A percentile compares a stretch with the other conserved stretches of the same genome.
Evolutionary conservation across 2,888 invertebrate species (phyloP).

Genomic region (Hedychridium roseum): DNA sequence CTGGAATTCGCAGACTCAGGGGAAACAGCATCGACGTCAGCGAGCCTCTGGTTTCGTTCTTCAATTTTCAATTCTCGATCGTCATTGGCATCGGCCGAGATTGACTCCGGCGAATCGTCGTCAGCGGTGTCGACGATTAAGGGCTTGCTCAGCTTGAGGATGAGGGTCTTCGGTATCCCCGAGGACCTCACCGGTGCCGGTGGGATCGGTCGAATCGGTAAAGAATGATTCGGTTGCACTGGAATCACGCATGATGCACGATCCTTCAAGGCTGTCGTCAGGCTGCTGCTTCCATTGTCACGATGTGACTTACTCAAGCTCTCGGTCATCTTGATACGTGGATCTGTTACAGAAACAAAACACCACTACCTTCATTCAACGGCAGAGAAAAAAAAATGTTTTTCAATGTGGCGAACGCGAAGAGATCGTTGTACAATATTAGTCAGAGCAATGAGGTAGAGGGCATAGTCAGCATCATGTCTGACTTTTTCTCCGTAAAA

Average conservation of each 20-base stretch:
- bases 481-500: too few species aligned
- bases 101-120: constrained; percentile 9
- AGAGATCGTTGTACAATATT: too few species aligned
- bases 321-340: constrained; percentile 34
- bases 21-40: too few species aligned
- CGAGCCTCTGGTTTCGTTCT: too few species aligned
- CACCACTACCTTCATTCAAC: too few species aligned
- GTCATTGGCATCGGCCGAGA: background rate
- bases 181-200: constrained; percentile 33
- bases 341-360: too few species aligned
- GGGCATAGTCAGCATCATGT: too few species aligned
- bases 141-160: constrained; percentile 11
- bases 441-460: too few species aligned
- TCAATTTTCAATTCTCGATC: background rate
- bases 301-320: constrained; percentile 26
- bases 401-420: too few species aligned
- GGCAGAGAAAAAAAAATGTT: too few species aligned
- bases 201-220: constrained; percentile 55
- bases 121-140: constrained; percentile 8
- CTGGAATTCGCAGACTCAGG: too few species aligned
- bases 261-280: constrained; percentile 47
- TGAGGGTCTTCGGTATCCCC: constrained; percentile 5
- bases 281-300: constrained; percentile 21
- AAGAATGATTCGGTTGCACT: constrained; percentile 53
- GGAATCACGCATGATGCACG: constrained; percentile 47